phyloP scores from a whole-genome alignment of 2,888 invertebrate genomes.

The Acleris sparsana region DNA sequence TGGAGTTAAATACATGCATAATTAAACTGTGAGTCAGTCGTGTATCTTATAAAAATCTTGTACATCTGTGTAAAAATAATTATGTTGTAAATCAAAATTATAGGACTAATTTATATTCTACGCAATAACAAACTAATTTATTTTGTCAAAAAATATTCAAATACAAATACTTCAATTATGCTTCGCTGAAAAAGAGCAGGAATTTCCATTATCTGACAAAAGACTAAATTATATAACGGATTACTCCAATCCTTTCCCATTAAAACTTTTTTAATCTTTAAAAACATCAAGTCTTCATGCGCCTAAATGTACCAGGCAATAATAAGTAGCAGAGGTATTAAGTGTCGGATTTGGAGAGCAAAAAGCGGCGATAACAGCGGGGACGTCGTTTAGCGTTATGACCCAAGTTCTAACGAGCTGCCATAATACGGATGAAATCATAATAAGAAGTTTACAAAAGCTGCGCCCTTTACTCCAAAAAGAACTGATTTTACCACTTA shows the following conservation, averaged over 20 bases:
- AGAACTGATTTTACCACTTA: no score
- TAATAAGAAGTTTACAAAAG: no score
- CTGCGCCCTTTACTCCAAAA: no score
- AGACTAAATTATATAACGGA: conserved; percentile 9
- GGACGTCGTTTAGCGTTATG: conserved; percentile 72
- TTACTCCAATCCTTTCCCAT: conserved; percentile 29
- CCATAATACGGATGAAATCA: conserved; percentile 48
- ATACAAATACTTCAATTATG: background rate
- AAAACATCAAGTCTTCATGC: conserved; percentile 24
- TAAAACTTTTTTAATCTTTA: conserved; percentile 34
- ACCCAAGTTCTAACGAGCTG: conserved; percentile 77
- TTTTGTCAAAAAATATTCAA: no score
- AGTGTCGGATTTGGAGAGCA: conserved; percentile 66
- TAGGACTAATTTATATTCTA: no score
- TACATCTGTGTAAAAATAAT: no score
- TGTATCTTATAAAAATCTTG: no score
- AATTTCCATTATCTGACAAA: background rate
- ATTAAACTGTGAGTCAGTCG: no score
- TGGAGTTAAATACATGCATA: no score
- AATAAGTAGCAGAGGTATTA: conserved; percentile 66
- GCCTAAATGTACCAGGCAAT: conserved; percentile 58
- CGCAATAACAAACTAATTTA: no score
- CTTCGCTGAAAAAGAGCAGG: background rate
- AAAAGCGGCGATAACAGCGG: conserved; percentile 64
- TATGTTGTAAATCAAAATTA: no score